Conservation (phyloP, 2,888 invertebrate genomes). For the Drosophila anomalata region DNA sequence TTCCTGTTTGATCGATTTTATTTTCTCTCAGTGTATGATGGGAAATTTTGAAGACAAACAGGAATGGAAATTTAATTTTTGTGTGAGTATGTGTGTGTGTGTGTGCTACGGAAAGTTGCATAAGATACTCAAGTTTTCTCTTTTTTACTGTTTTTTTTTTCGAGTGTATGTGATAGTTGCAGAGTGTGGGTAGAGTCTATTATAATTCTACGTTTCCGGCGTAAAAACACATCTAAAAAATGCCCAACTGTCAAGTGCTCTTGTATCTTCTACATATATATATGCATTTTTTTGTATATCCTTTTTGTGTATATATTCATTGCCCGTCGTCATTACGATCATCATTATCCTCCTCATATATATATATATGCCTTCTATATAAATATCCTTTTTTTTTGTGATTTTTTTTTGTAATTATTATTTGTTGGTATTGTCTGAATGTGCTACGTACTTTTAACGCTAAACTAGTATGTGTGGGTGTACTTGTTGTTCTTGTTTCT, state of each 20-base stretch:
- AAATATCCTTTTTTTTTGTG: conserved; percentile 36
- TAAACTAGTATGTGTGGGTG: conserved; percentile 65
- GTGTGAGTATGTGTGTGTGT: conserved; percentile 15
- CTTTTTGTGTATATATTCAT: conserved; percentile 21
- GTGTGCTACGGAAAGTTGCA: conserved; percentile 57
- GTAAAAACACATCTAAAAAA: conserved; percentile 53
- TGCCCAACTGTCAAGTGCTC: conserved; percentile 32
- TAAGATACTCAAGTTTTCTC: conserved; percentile 30
- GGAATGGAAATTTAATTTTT: conserved; percentile 7
- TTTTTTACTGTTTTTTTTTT: conserved; percentile 3
- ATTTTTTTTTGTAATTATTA: conserved; percentile 32
- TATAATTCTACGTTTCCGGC: conserved; percentile 24
- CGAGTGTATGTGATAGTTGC: conserved; percentile 15
- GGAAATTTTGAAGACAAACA: background rate
- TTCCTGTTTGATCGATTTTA: background rate
- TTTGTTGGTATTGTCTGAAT: conserved; percentile 73
- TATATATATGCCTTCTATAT: conserved; percentile 42
- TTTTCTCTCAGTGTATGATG: conserved; percentile 4
- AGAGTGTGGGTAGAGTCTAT: conserved; percentile 19
- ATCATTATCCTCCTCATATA: conserved; percentile 19
- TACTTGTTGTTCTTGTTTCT: conserved; percentile 7
- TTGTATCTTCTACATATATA: conserved; percentile 13
- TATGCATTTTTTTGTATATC: conserved; percentile 16
- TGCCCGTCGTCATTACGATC: background rate
- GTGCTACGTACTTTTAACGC: conserved; percentile 71